Base-by-base conservation (phyloP, 1,140 invertebrate species). In the Apis florea region DNA sequence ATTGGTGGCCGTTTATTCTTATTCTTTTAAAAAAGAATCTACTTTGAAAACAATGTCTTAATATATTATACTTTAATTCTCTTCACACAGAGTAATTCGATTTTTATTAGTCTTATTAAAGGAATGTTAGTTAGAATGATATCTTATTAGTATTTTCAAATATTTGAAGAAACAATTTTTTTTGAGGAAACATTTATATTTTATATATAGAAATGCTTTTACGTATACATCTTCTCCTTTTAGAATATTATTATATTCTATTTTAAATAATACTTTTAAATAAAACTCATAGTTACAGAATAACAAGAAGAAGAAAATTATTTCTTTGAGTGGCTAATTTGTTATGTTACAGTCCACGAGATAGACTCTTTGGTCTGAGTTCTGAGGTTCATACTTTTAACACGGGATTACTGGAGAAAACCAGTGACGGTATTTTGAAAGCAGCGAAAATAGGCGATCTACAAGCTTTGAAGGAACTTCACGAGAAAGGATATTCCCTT, bases 401-500 rank as follows among this genome's bases (percentile, higher is more conserved):
- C 89, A 95, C 95, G 86, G 94, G 95, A 86, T 93, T 97, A 87
- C 93, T 97, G 86, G 96, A 97, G 93, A 97, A 96, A 94, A 96
- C 96, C 83, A 96, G 96, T 83, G 97, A 97, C 90, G 95, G 95
- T 84, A 94, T 98, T 83, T 94, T 98, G 88, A 96, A 96, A 94
- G 97, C 97, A 56, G 96, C 97, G 56, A 97, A 97, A 92, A 93
- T 94, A 87, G 97, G 97, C 56, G 96, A 97, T 92, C 91, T 97
- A 15, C 94, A 95, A 90, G 94, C 95, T 95, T 93, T 98, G 88
- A 97, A 96, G 94, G 96, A 98, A 85, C 93, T 98, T 31, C 97
- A 98, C 93, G 94, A 95, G 75, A 95, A 96, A 86, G 98, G 98
- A 66, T 98, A 96, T 91, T 98, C 97, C 64, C 93, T 99, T 19